Evolutionary conservation across 2,888 invertebrate genomes (phyloP).

Genomic region (Chloroclysta siterata): DNA sequence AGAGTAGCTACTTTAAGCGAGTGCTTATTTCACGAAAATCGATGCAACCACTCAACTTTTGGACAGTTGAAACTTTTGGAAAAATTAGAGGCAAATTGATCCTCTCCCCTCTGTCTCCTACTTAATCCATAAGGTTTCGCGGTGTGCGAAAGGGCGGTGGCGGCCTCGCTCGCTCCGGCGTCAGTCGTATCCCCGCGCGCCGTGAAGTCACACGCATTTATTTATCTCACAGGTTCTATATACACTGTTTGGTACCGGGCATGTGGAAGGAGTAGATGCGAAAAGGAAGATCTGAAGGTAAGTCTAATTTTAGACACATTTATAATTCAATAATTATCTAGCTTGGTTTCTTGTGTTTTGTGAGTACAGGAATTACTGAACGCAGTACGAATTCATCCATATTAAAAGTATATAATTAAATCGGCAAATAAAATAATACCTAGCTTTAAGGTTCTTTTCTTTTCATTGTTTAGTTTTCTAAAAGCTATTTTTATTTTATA

Average conservation of each 20-base stretch:
- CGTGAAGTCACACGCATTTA: slow-evolving; percentile 50
- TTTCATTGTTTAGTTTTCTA: too few species aligned
- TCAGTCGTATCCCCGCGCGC: slow-evolving; percentile 77
- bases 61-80: slow-evolving; percentile 26
- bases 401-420: too few species aligned
- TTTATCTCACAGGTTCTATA: slow-evolving; percentile 15
- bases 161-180: slow-evolving; percentile 56
- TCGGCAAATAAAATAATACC: too few species aligned
- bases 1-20: neutral
- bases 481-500: too few species aligned
- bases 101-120: slow-evolving; percentile 50
- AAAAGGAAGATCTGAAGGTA: slow-evolving; percentile 23
- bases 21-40: slow-evolving; percentile 13
- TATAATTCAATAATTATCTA: neutral
- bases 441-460: too few species aligned
- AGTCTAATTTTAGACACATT: slow-evolving; percentile 12
- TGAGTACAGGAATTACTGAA: neutral
- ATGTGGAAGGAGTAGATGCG: slow-evolving; percentile 29
- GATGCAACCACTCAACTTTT: slow-evolving; percentile 25
- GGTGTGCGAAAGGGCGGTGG: slow-evolving; percentile 61
- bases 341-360: neutral
- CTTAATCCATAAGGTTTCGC: slow-evolving; percentile 58
- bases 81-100: slow-evolving; percentile 35
- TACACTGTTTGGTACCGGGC: slow-evolving; percentile 24
- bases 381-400: too few species aligned